Conservation (phyloP, 2,888 invertebrate species). For the Leistus spinibarbis region DNA sequence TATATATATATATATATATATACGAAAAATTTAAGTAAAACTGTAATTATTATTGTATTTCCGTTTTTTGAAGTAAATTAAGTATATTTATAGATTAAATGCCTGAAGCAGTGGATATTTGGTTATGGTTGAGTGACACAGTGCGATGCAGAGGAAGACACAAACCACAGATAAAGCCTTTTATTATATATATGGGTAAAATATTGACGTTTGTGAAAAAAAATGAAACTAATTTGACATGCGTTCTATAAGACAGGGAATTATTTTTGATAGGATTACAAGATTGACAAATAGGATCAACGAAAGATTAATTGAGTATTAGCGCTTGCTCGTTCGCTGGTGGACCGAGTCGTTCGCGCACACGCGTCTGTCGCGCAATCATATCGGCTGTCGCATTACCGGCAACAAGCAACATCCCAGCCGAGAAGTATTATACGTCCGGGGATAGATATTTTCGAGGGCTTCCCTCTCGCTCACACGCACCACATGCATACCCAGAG, state of each 20-base stretch:
- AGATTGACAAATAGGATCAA: conserved; percentile 57
- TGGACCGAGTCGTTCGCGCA: neutral
- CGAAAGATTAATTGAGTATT: conserved; percentile 54
- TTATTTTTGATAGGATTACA: conserved; percentile 57
- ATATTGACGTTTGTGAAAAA: conserved; percentile 51
- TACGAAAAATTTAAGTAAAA: no score
- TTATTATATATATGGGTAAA: no score
- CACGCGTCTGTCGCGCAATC: conserved; percentile 33
- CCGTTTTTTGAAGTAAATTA: no score
- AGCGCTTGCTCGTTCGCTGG: conserved; percentile 2
- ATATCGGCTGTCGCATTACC: conserved; percentile 39
- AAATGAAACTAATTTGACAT: conserved; percentile 53
- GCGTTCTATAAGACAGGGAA: conserved; percentile 52
- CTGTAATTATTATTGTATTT: no score
- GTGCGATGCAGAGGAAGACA: no score
- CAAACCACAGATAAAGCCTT: no score
- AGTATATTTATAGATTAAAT: no score
- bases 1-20: no score
- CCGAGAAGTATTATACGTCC: conserved; percentile 1
- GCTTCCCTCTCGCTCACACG: neutral
- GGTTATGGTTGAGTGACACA: no score
- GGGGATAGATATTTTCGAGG: neutral
- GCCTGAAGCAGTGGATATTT: no score
- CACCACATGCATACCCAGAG: neutral
- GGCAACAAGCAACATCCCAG: conserved; percentile 8